phyloP scores from a whole-genome alignment of 2,888 invertebrate species.

The Sphinx pinastri region DNA sequence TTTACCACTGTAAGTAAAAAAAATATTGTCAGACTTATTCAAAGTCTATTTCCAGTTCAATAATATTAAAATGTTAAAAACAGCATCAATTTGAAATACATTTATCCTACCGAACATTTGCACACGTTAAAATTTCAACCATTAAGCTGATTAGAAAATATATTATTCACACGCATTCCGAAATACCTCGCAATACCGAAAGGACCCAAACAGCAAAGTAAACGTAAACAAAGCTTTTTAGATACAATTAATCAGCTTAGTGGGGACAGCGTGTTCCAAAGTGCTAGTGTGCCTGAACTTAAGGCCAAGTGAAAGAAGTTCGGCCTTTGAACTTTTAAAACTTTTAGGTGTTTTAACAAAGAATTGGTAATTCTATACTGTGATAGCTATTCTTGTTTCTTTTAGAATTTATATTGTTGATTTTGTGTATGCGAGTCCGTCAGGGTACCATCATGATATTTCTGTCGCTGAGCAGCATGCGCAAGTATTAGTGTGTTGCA shows the following conservation, averaged over 20 bases:
- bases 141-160: slow-evolving; percentile 37
- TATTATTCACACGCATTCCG: slow-evolving; percentile 36
- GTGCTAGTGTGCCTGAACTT: slow-evolving; percentile 33
- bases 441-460: too few species aligned
- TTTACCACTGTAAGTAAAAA: too few species aligned
- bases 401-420: too few species aligned
- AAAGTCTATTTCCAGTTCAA: background rate
- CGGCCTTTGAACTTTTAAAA: slow-evolving; percentile 1
- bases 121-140: slow-evolving; percentile 1
- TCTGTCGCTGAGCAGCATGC: too few species aligned
- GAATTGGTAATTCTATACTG: background rate
- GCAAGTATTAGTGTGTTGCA: too few species aligned
- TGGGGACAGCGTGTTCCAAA: slow-evolving; percentile 39
- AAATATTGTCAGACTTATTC: background rate
- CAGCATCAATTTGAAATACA: too few species aligned
- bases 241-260: slow-evolving; percentile 56
- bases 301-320: slow-evolving; percentile 31
- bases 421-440: too few species aligned
- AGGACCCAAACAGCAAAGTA: slow-evolving; percentile 39
- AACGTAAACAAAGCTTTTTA: slow-evolving; percentile 47
- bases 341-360: background rate
- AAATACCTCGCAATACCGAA: slow-evolving; percentile 38
- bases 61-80: background rate
- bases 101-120: too few species aligned
- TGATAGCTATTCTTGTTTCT: background rate